phyloP scores from a whole-genome alignment of 1,140 invertebrate genomes.

The Popillia japonica region DNA sequence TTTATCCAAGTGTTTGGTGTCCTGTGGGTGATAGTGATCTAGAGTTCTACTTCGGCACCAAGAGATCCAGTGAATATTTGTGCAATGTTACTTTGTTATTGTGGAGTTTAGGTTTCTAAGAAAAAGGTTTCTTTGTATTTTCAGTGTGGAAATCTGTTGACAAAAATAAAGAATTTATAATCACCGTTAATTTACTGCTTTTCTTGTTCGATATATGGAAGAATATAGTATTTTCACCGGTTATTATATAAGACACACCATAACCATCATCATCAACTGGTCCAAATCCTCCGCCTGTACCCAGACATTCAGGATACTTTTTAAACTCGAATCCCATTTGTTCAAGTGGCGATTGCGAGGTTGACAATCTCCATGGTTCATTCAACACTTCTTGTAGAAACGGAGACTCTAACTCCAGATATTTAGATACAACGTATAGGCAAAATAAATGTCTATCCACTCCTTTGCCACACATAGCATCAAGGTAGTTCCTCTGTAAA shows the following conservation, averaged over 20 bases:
- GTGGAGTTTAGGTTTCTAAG: too few relatives aligned
- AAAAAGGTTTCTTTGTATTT: neutral
- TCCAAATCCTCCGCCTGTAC: conserved; percentile 97
- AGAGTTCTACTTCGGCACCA: too few relatives aligned
- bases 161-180: conserved; percentile 57
- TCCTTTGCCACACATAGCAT: conserved; percentile 96
- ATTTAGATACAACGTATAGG: conserved; percentile 97
- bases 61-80: too few relatives aligned
- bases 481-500: conserved; percentile 75
- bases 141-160: too few relatives aligned
- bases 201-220: conserved; percentile 98
- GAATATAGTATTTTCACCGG: conserved; percentile 94
- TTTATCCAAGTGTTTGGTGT: too few relatives aligned
- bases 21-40: too few relatives aligned
- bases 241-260: conserved; percentile 98
- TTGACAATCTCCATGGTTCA: conserved; percentile 97
- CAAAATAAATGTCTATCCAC: conserved; percentile 98
- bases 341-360: conserved; percentile 97
- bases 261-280: conserved; percentile 98
- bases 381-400: conserved; percentile 95
- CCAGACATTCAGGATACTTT: conserved; percentile 92
- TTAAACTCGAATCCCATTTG: conserved; percentile 91
- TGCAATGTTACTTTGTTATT: neutral
- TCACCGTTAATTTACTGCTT: conserved; percentile 88
- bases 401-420: conserved; percentile 94